Evolutionary conservation across 2,888 invertebrate species (phyloP), one percentile per base, ranked within the genome.

Genomic region (Caenorhabditis macrosperma): DNA sequence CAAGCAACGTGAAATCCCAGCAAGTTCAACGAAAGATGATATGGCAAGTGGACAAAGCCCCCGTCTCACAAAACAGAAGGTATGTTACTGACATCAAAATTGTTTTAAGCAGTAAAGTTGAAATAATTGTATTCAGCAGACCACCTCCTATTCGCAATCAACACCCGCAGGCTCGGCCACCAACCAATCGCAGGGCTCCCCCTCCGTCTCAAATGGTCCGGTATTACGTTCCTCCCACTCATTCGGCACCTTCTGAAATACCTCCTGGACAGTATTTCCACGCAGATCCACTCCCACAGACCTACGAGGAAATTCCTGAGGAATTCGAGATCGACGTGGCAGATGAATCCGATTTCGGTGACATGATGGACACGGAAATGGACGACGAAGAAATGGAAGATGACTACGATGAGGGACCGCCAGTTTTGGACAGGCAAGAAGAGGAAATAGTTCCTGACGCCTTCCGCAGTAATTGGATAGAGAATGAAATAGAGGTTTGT

Each of bases 401-500:
- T n/a, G 63, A 69, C 0, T 28, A 66, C 10, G 75, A 78, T 33
- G 78, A 81, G 0, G 75, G 69, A 22, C 74, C 76, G 28, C 78
- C 82, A 5, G 41, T 80, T 15, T 28, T 83, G 10, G 75, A 80
- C 7, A 38, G 35, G 44, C 64, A 78, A 41, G 12, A 44, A 5
- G 38, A 66, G n/a, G 50, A 33, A 26, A 2, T 5, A 1, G 82
- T 17, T 2, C 44, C 44, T 5, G 44, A 44, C 5, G 44, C n/a
- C 5, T 44, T 44, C 17, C n/a, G 17, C n/a, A 44, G 4, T 3
- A 17, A 82, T 44, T 85, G 85, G 83, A 75, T 82, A n/a, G 81
- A 82, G 33, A 38, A 59, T 2, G 85, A 85, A 48, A 71, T 83
- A 17, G 83, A 82, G 61, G 84, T 85, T 17, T 12, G 55, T 44